These are phyloP conservation scores for Euclidia mi DNA, from an alignment of 2,888 invertebrate species.

Conservation along the genomic window DNA sequence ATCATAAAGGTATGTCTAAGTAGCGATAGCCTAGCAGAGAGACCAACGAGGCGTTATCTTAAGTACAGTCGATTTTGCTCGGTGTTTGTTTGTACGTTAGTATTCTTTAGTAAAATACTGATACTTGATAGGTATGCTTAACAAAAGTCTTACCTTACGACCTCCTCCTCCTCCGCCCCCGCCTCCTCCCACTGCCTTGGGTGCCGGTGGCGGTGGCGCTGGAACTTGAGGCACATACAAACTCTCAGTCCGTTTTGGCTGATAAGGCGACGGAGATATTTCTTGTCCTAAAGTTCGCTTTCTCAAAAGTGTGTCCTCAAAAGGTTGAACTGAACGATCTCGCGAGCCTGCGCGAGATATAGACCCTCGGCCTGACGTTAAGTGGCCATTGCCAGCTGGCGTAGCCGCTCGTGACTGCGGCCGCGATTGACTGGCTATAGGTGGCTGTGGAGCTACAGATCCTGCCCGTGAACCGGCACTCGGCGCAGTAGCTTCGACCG, in stretches of 20 bases:
- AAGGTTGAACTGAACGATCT: constrained; percentile 90
- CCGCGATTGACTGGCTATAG: constrained; percentile 88
- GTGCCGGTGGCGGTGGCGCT: constrained; percentile 82
- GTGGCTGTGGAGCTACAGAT: constrained; percentile 93
- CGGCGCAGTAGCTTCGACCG: constrained; percentile 92
- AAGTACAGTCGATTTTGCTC: too few relatives aligned
- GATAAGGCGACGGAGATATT: constrained; percentile 96
- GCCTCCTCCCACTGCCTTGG: constrained; percentile 78
- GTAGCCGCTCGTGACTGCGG: constrained; percentile 88
- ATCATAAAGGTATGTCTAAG: too few relatives aligned
- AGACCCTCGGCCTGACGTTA: constrained; percentile 91
- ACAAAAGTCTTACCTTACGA: constrained; percentile 72
- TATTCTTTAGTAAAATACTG: too few relatives aligned
- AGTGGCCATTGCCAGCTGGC: constrained; percentile 91
- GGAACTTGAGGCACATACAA: constrained; percentile 92
- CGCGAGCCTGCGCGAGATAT: constrained; percentile 84
- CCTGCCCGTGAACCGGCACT: constrained; percentile 92
- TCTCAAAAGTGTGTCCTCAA: constrained; percentile 95
- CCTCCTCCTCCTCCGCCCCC: constrained; percentile 76
- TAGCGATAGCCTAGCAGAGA: too few relatives aligned
- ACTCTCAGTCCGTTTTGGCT: constrained; percentile 97
- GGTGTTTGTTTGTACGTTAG: too few relatives aligned
- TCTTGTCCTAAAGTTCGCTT: constrained; percentile 96
- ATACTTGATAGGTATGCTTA: not conserved
- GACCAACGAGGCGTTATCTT: too few relatives aligned